These are phyloP conservation scores for Sturnus vulgaris DNA, from an alignment of 2,113 vertebrate species.

Conservation along the genomic window DNA sequence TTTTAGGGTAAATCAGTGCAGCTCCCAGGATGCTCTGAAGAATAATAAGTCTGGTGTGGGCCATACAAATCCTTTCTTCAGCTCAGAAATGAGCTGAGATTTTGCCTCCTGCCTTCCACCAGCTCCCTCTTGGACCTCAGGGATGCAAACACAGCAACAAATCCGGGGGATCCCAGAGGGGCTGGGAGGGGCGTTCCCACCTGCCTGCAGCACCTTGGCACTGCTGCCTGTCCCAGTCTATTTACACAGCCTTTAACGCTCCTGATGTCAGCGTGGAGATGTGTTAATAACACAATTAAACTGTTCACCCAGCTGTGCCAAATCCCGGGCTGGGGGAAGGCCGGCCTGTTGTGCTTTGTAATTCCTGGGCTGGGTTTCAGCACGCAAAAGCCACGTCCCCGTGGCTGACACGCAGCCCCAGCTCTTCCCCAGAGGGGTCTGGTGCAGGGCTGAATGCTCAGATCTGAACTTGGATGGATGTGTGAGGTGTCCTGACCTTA, in stretches of 20 bases:
- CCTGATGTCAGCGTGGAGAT: constrained; percentile 27
- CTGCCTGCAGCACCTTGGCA: background rate
- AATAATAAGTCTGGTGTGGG: background rate
- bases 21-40: background rate
- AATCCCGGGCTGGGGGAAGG: background rate
- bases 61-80: background rate
- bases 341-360: background rate
- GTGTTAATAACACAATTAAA: constrained; percentile 61
- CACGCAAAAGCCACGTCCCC: background rate
- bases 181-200: background rate
- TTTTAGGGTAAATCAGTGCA: background rate
- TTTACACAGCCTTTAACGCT: background rate
- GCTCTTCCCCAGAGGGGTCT: background rate
- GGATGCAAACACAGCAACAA: background rate
- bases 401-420: background rate
- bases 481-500: accelerated
- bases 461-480: background rate
- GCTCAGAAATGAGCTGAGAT: background rate
- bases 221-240: background rate
- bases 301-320: constrained; percentile 20
- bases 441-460: background rate
- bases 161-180: accelerated
- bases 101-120: background rate
- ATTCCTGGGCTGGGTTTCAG: background rate
- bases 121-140: background rate